Evolutionary conservation across 2,797 vertebrate species (phyloP).

Genomic region (Gallinago nigripennis): DNA sequence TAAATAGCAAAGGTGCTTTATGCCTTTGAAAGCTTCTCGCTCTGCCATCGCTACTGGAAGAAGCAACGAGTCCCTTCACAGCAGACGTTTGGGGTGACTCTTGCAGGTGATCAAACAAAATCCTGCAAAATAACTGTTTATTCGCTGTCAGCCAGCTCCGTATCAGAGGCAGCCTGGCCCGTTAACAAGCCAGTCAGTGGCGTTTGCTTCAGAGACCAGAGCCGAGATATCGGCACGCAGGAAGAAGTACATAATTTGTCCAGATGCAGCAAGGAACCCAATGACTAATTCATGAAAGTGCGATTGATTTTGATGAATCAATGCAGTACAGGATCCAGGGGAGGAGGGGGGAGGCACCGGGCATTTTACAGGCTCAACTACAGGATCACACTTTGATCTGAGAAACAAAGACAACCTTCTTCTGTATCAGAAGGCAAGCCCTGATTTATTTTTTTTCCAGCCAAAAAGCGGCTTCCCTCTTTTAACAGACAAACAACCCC

Average conservation of each 20-base stretch:
- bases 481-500: slow-evolving; percentile 1
- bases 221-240: not conserved
- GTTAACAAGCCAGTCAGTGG: not conserved
- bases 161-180: not conserved
- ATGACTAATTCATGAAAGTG: slow-evolving; percentile 70
- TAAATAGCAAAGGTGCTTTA: fast-evolving
- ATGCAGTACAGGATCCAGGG: slow-evolving; percentile 32
- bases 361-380: slow-evolving; percentile 35
- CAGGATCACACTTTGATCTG: slow-evolving; percentile 62
- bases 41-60: not conserved
- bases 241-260: slow-evolving; percentile 49
- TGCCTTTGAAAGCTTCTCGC: not conserved
- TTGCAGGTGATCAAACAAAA: slow-evolving; percentile 21
- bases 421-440: slow-evolving; percentile 10
- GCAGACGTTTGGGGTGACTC: not conserved
- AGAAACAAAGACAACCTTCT: slow-evolving; percentile 62
- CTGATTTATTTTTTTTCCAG: not conserved
- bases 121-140: not conserved
- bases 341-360: slow-evolving; percentile 25
- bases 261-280: slow-evolving; percentile 42
- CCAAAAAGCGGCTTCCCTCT: not conserved
- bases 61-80: not conserved
- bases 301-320: slow-evolving; percentile 70
- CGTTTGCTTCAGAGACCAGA: slow-evolving; percentile 4
- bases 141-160: not conserved